Percentiles rank a stretch among this genome's conserved stretches.
Conservation (phyloP, 2,113 vertebrate genomes). For the Eolophus roseicapilla region DNA sequence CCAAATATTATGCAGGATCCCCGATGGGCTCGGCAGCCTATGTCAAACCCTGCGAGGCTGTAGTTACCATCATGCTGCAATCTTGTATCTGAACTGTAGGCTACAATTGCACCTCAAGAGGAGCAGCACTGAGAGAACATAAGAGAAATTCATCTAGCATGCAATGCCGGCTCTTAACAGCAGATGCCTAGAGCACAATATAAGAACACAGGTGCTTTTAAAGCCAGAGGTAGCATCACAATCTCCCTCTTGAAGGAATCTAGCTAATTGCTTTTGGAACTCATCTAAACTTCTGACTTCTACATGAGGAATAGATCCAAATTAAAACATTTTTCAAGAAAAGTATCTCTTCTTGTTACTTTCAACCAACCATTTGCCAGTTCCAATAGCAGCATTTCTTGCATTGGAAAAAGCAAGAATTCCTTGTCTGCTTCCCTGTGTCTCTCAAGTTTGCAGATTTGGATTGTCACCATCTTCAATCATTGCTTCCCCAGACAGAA, state of each 20-base stretch:
- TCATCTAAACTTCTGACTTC: not conserved
- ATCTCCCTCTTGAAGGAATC: not conserved
- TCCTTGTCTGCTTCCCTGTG: not conserved
- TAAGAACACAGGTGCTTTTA: not conserved
- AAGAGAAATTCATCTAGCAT: slow-evolving; percentile 16
- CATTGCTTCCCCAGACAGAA: not conserved
- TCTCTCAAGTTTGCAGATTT: not conserved
- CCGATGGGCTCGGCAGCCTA: slow-evolving; percentile 34
- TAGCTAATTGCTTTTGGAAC: not conserved
- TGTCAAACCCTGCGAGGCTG: not conserved
- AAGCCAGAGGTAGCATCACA: not conserved
- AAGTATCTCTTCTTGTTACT: not conserved
- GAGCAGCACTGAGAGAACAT: not conserved
- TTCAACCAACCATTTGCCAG: not conserved
- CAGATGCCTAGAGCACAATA: not conserved
- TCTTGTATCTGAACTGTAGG: not conserved
- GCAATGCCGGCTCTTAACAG: not conserved
- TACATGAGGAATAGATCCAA: not conserved
- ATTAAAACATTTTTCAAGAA: not conserved
- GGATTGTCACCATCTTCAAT: not conserved
- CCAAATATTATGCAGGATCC: slow-evolving; percentile 18
- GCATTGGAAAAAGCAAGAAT: not conserved
- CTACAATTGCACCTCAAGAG: slow-evolving; percentile 17
- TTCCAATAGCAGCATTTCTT: not conserved
- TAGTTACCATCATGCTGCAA: not conserved